phyloP scores from a whole-genome alignment of 2,113 vertebrate species.

The Balaenoptera acutorostrata region DNA sequence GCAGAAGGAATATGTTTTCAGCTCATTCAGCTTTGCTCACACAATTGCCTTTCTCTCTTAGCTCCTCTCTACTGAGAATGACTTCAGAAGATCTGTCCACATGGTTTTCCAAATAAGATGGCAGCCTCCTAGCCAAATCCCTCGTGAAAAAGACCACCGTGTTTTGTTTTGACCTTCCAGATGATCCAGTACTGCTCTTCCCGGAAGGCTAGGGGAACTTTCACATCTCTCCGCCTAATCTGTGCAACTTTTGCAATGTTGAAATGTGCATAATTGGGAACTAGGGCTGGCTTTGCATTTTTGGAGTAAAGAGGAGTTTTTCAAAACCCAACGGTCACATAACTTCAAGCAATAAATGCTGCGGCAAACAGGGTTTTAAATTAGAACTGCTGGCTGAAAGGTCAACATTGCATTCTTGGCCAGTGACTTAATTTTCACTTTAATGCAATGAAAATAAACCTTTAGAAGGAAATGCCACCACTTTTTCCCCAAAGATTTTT shows the following conservation, averaged over 20 bases:
- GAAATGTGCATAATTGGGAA: neutral
- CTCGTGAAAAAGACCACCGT: neutral
- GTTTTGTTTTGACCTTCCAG: neutral
- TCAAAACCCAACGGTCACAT: neutral
- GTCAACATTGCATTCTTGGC: neutral
- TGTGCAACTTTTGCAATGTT: neutral
- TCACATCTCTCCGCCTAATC: neutral
- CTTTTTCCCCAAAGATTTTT: neutral
- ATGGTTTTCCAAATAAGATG: neutral
- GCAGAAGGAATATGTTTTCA: neutral
- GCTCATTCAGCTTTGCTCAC: neutral
- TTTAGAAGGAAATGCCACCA: conserved; percentile 19
- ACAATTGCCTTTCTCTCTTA: neutral
- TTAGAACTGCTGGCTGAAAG: conserved; percentile 7
- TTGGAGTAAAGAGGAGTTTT: neutral
- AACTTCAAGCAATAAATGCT: neutral
- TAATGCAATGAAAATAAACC: conserved; percentile 35
- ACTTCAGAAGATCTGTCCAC: neutral
- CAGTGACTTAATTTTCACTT: conserved; percentile 34
- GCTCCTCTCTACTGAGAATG: neutral
- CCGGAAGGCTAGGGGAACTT: neutral
- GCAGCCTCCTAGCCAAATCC: neutral
- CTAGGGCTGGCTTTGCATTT: neutral
- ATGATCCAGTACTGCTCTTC: neutral
- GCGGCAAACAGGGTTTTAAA: neutral